These are phyloP conservation scores for Drosophila nr. fundita DNA, from an alignment of 2,888 invertebrate species.

Conservation along the genomic window DNA sequence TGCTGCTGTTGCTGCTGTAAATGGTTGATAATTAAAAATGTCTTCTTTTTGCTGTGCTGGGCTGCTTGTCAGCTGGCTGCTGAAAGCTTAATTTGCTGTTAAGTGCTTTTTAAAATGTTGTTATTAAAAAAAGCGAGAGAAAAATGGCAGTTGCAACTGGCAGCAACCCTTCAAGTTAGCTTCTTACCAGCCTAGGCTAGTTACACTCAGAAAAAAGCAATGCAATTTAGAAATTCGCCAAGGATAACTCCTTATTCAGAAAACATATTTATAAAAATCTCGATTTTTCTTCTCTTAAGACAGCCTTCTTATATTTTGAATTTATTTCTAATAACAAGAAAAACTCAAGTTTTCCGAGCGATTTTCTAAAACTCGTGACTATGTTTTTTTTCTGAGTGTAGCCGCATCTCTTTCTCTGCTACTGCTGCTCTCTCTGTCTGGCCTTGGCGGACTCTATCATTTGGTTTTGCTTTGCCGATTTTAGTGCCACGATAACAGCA, in stretches of 20 bases:
- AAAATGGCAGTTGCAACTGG: constrained; percentile 22
- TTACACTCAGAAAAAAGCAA: not conserved
- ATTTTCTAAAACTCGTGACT: fast-evolving
- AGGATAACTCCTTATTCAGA: not conserved
- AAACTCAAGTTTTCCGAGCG: fast-evolving
- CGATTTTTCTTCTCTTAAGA: not conserved
- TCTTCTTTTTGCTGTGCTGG: constrained; percentile 57
- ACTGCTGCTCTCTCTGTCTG: not conserved
- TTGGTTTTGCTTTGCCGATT: constrained; percentile 34
- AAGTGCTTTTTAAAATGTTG: constrained; percentile 76
- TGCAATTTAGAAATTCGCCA: not conserved
- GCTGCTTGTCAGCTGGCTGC: constrained; percentile 43
- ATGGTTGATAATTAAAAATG: constrained; percentile 80
- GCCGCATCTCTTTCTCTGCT: not conserved
- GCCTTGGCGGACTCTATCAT: not conserved
- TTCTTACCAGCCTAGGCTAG: not conserved
- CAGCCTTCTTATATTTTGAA: not conserved
- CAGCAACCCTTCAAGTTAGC: not conserved
- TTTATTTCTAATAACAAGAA: not conserved
- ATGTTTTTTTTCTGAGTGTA: not conserved
- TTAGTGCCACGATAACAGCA: constrained; percentile 52
- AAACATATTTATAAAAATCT: not conserved
- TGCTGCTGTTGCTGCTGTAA: constrained; percentile 59
- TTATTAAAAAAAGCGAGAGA: constrained; percentile 56
- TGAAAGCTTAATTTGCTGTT: constrained; percentile 80